These are phyloP conservation scores for Onychomys arenicola DNA, from an alignment of 2,797 vertebrate genomes.

Conservation along the genomic window DNA sequence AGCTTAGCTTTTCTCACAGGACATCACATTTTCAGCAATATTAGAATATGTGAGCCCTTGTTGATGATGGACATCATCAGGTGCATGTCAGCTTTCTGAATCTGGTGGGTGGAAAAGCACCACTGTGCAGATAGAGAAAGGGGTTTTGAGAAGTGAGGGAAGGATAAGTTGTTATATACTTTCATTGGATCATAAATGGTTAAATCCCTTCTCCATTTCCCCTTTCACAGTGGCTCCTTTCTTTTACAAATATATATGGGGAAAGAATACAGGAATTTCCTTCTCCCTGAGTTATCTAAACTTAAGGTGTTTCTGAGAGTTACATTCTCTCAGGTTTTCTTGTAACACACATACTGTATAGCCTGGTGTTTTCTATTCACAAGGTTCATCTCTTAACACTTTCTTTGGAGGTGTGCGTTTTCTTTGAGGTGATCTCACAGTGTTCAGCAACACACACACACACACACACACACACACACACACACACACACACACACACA, in stretches of 20 bases:
- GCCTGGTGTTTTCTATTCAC: background rate
- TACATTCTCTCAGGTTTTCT: background rate
- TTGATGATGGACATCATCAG: background rate
- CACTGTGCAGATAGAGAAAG: background rate
- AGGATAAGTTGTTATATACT: background rate
- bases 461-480: background rate
- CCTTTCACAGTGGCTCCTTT: background rate
- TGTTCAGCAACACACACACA: background rate
- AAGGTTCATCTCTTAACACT: background rate
- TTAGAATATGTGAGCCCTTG: background rate
- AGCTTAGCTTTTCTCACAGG: background rate
- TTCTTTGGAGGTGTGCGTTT: background rate
- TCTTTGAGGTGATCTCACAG: background rate
- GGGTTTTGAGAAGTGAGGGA: background rate
- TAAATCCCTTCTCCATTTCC: background rate
- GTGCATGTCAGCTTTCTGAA: background rate
- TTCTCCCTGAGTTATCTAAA: background rate
- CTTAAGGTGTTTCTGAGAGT: background rate
- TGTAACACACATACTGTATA: background rate
- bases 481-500: background rate
- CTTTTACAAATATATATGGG: background rate
- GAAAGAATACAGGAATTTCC: background rate
- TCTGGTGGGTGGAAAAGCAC: background rate
- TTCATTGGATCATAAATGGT: background rate
- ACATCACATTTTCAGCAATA: background rate